Conservation (phyloP, 1,140 invertebrate species). For the Ylistrum balloti region DNA sequence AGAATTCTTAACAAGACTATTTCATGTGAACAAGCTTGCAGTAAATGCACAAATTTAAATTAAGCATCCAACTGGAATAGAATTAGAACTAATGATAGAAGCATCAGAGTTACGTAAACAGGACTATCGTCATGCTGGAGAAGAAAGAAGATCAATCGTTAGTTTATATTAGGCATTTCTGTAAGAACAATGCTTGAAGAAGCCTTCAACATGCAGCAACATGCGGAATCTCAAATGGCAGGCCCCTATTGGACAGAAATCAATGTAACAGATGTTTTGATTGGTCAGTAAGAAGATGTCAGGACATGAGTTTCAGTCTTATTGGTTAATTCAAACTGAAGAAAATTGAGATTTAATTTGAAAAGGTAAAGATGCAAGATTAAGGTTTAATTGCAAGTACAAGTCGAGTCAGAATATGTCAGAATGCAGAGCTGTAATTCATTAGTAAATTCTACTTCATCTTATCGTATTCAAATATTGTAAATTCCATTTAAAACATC, state of each 20-base stretch:
- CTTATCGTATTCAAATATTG: too few relatives aligned
- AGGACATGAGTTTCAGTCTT: neutral
- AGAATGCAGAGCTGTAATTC: neutral
- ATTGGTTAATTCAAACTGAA: constrained; percentile 13
- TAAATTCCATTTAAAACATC: too few relatives aligned
- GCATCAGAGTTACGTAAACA: neutral
- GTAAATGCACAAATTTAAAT: too few relatives aligned
- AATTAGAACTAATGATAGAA: neutral
- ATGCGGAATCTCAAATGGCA: constrained; percentile 16
- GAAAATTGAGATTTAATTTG: neutral
- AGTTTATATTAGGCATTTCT: neutral
- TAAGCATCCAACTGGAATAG: too few relatives aligned
- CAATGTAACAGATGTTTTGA: constrained; percentile 33
- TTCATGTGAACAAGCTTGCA: too few relatives aligned
- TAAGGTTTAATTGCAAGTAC: neutral
- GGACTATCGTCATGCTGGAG: constrained; percentile 30
- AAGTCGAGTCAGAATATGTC: constrained; percentile 16
- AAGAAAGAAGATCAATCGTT: neutral
- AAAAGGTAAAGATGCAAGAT: neutral
- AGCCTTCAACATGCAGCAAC: constrained; percentile 32
- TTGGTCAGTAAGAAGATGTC: neutral
- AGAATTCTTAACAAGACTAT: too few relatives aligned
- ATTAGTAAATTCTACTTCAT: neutral
- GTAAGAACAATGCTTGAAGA: constrained; percentile 15
- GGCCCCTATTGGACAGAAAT: neutral